phyloP scores from a whole-genome alignment of 2,797 vertebrate species.

The Hipposideros larvatus region DNA sequence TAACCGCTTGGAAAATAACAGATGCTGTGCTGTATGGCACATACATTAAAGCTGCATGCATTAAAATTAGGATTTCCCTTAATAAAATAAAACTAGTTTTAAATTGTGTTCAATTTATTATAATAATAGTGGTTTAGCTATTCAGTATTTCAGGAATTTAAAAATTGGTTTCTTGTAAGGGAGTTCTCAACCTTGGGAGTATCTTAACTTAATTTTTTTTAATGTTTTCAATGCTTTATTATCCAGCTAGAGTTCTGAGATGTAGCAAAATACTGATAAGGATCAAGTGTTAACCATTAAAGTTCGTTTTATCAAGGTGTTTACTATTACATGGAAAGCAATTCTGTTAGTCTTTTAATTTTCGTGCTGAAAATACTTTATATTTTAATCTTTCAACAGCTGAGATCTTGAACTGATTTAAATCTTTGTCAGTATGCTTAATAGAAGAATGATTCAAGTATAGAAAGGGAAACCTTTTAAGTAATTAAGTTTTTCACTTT shows the following conservation, averaged over 20 bases:
- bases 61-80: constrained; percentile 49
- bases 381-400: constrained; percentile 60
- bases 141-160: constrained; percentile 53
- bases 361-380: constrained; percentile 55
- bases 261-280: neutral
- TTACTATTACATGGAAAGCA: neutral
- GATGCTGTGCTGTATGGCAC: neutral
- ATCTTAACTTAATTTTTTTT: constrained; percentile 15
- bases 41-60: neutral
- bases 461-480: neutral
- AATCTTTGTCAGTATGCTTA: constrained; percentile 55
- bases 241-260: neutral
- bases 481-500: constrained; percentile 29
- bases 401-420: constrained; percentile 62
- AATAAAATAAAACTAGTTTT: constrained; percentile 35
- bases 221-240: neutral
- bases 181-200: constrained; percentile 13
- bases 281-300: neutral
- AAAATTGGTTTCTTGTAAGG: constrained; percentile 34
- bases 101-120: constrained; percentile 46
- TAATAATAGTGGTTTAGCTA: neutral
- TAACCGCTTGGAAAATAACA: neutral
- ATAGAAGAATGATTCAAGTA: constrained; percentile 54
- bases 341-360: neutral
- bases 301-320: neutral